Conservation (phyloP, 1,140 invertebrate species). For the Drosophila bocqueti region DNA sequence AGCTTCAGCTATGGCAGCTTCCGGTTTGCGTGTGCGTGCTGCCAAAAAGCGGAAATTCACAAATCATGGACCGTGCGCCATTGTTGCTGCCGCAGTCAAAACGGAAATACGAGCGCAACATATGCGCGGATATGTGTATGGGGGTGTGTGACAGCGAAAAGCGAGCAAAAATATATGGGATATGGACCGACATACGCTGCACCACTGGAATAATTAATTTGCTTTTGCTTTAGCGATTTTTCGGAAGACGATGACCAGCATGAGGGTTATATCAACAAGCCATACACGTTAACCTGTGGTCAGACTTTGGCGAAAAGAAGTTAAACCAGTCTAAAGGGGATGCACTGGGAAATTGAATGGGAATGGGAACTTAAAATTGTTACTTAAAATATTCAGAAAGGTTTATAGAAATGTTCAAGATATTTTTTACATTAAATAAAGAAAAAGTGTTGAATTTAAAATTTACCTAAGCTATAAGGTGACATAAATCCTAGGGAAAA, state of each 20-base stretch:
- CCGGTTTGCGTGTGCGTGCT: conserved; percentile 37
- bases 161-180: conserved; percentile 25
- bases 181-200: conserved; percentile 15
- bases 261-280: conserved; percentile 9
- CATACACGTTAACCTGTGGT: background rate
- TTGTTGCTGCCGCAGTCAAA: conserved; percentile 62
- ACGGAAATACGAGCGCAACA: conserved; percentile 73
- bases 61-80: conserved; percentile 65
- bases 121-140: conserved; percentile 44
- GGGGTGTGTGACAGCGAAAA: conserved; percentile 28
- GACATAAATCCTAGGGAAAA: background rate
- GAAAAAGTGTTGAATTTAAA: background rate
- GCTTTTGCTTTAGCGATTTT: conserved; percentile 2
- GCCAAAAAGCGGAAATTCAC: conserved; percentile 71
- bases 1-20: conserved; percentile 21
- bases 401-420: background rate
- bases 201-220: conserved; percentile 43
- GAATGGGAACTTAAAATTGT: background rate
- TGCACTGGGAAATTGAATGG: background rate
- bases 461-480: too few relatives aligned
- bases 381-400: background rate
- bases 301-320: conserved; percentile 5
- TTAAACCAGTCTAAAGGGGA: background rate
- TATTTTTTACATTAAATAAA: background rate
- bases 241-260: conserved; percentile 15